phyloP scores from a whole-genome alignment of 2,113 vertebrate genomes.

The Dissostichus mawsoni region DNA sequence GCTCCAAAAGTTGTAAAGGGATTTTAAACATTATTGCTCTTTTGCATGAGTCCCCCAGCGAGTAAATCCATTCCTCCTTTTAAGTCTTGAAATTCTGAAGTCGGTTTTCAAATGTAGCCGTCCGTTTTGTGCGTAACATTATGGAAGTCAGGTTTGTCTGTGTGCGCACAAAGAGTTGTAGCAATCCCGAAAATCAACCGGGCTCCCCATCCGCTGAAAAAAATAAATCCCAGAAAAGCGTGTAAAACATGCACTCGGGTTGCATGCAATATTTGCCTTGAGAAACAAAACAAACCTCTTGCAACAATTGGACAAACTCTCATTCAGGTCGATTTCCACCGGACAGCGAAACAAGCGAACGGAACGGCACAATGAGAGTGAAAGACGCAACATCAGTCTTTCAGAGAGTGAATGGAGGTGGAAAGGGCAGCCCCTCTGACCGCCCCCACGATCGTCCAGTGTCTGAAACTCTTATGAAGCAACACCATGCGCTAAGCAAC shows the following conservation, averaged over 20 bases:
- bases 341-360: constrained; percentile 24
- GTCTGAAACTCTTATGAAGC: constrained; percentile 81
- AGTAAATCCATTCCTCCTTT: constrained; percentile 73
- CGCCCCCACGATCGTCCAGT: constrained; percentile 69
- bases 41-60: constrained; percentile 45
- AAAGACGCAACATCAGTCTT: constrained; percentile 67
- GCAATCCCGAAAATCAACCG: constrained; percentile 14
- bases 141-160: constrained; percentile 9
- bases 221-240: neutral
- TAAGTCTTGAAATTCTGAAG: constrained; percentile 9
- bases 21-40: constrained; percentile 70
- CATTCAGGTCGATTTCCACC: constrained; percentile 8
- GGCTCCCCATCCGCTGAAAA: constrained; percentile 5
- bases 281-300: constrained; percentile 34
- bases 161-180: constrained; percentile 31
- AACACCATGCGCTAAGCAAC: constrained; percentile 76
- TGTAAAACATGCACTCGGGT: neutral
- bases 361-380: constrained; percentile 66
- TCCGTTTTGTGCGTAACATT: constrained; percentile 30
- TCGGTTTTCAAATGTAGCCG: constrained; percentile 6
- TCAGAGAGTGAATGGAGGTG: constrained; percentile 75
- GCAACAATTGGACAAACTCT: constrained; percentile 18
- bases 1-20: constrained; percentile 17
- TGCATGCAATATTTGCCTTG: constrained; percentile 1
- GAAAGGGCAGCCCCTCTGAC: constrained; percentile 77